Conservation (phyloP, 2,888 invertebrate species). For the Gymnoscelis rufifasciata region DNA sequence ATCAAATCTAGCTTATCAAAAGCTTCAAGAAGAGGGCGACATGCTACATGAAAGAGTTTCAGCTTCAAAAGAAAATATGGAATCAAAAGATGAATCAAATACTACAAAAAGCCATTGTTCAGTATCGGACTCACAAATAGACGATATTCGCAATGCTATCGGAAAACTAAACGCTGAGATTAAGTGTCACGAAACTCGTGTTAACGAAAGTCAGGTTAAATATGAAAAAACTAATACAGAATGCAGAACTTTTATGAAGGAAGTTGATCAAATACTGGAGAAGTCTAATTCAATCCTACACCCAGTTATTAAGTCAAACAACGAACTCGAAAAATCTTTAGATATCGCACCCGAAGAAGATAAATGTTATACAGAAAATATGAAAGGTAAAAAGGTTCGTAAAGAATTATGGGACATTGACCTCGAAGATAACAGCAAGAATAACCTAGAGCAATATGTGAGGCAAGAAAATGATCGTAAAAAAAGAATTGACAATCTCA, state of each 20-base stretch:
- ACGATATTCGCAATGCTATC: conserved; percentile 62
- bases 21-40: conserved; percentile 53
- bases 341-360: conserved; percentile 17
- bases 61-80: conserved; percentile 16
- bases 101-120: conserved; percentile 21
- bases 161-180: conserved; percentile 57
- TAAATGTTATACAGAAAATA: conserved; percentile 14
- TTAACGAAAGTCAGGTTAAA: conserved; percentile 53
- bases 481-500: conserved; percentile 54
- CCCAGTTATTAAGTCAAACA: conserved; percentile 34
- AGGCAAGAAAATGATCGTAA: conserved; percentile 49
- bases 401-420: conserved; percentile 58
- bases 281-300: conserved; percentile 63
- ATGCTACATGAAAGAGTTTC: conserved; percentile 29
- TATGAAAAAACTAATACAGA: conserved; percentile 60
- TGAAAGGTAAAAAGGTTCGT: conserved; percentile 32
- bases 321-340: conserved; percentile 20
- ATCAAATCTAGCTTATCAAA: conserved; percentile 59
- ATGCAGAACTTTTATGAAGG: conserved; percentile 62
- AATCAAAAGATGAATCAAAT: conserved; percentile 16
- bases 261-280: conserved; percentile 60
- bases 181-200: conserved; percentile 55
- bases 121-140: conserved; percentile 54
- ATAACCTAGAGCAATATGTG: conserved; percentile 41
- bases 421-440: conserved; percentile 35